Conservation (phyloP, 2,888 invertebrate genomes). For the Coenonympha arcania region DNA sequence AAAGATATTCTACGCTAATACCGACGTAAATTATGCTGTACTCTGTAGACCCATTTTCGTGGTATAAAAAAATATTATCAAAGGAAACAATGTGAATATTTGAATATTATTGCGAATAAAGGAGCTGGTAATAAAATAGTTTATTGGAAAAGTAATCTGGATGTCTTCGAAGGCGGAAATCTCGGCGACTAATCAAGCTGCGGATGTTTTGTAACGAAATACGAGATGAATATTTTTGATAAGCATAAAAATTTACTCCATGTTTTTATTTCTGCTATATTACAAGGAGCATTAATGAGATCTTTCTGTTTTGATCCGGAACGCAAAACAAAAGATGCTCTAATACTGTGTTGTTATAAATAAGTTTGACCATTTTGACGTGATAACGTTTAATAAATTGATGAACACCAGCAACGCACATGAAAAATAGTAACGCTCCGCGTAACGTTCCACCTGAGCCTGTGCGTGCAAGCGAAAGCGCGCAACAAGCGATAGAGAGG, state of each 20-base stretch:
- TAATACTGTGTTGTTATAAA: too few relatives aligned
- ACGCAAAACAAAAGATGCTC: too few relatives aligned
- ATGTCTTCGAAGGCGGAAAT: slow-evolving; percentile 20
- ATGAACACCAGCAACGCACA: too few relatives aligned
- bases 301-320: too few relatives aligned
- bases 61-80: slow-evolving; percentile 2
- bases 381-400: too few relatives aligned
- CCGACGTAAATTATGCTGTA: neutral
- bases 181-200: slow-evolving; percentile 18
- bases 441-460: too few relatives aligned
- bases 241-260: neutral
- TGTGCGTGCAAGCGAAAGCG: too few relatives aligned
- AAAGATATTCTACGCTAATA: neutral
- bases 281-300: too few relatives aligned
- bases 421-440: too few relatives aligned
- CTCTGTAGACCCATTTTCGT: neutral
- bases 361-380: too few relatives aligned
- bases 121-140: slow-evolving; percentile 25
- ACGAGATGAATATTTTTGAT: neutral
- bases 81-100: slow-evolving; percentile 20
- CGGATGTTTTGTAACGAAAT: slow-evolving; percentile 12
- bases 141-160: slow-evolving; percentile 26
- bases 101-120: slow-evolving; percentile 18
- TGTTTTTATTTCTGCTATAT: slow-evolving; percentile 3
- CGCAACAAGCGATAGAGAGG: too few relatives aligned